Evolutionary conservation across 1,140 invertebrate genomes (phyloP).

Genomic region (Grapholita molesta): DNA sequence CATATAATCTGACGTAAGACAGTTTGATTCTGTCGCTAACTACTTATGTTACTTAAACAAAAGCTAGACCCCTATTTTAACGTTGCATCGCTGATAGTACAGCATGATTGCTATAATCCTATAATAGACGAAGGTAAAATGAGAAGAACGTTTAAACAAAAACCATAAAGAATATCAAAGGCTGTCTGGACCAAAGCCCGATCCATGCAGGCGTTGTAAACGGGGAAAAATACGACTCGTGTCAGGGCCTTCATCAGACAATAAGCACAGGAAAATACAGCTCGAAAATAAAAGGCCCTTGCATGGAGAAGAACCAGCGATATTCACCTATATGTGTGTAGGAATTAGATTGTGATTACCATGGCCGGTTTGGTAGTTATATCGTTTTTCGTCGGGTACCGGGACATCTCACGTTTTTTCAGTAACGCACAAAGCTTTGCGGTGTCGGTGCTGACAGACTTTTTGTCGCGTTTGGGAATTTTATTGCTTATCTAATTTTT

Average conservation of each 20-base stretch:
- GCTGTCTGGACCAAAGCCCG: not conserved
- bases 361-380: not conserved
- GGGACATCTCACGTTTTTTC: slow-evolving; percentile 6
- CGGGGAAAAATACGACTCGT: slow-evolving; percentile 5
- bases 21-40: too few relatives aligned
- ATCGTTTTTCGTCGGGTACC: not conserved
- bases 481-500: not conserved
- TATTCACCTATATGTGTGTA: not conserved
- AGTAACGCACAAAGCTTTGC: not conserved
- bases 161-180: not conserved
- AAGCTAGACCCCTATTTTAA: too few relatives aligned
- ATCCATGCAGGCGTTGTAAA: not conserved
- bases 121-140: not conserved
- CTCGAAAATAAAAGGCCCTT: not conserved
- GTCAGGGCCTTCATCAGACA: slow-evolving; percentile 5
- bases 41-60: too few relatives aligned
- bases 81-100: too few relatives aligned
- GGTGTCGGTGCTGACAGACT: not conserved
- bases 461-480: slow-evolving; percentile 5
- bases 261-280: not conserved
- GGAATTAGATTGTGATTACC: not conserved
- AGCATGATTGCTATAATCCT: not conserved
- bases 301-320: not conserved
- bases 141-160: not conserved
- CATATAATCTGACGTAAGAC: too few relatives aligned